phyloP scores from a whole-genome alignment of 2,888 invertebrate genomes.

The Parasteatoda lunata region DNA sequence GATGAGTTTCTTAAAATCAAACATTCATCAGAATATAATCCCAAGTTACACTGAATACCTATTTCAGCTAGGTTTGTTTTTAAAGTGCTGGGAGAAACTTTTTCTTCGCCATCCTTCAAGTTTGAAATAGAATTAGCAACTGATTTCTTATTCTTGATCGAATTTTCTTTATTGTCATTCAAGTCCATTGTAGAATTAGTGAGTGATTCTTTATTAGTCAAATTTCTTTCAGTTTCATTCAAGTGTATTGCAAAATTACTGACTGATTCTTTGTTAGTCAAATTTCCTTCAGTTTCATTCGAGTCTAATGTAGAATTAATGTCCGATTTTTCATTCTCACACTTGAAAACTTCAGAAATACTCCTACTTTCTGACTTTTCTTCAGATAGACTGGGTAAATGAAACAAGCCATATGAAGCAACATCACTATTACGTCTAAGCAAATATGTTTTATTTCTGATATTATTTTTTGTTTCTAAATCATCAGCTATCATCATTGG shows the following conservation, averaged over 20 bases:
- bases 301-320: too few species aligned
- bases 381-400: slow-evolving; percentile 41
- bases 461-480: neutral
- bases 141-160: neutral
- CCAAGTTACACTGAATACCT: slow-evolving; percentile 49
- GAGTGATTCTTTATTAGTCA: too few species aligned
- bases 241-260: too few species aligned
- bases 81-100: neutral
- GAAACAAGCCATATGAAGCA: neutral
- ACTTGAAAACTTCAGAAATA: neutral
- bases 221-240: too few species aligned
- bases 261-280: too few species aligned
- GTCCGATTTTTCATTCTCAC: neutral
- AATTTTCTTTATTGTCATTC: neutral
- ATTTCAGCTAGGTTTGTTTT: slow-evolving; percentile 14
- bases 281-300: too few species aligned
- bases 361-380: slow-evolving; percentile 11
- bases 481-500: slow-evolving; percentile 18
- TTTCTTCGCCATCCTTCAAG: neutral
- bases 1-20: neutral
- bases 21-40: neutral
- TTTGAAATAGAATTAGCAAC: neutral
- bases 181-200: too few species aligned
- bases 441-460: slow-evolving; percentile 36
- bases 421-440: slow-evolving; percentile 17